Percentiles rank a stretch among this genome's conserved stretches.
phyloP scores from a whole-genome alignment of 1,140 invertebrate genomes.

The Harpegnathos saltator region DNA sequence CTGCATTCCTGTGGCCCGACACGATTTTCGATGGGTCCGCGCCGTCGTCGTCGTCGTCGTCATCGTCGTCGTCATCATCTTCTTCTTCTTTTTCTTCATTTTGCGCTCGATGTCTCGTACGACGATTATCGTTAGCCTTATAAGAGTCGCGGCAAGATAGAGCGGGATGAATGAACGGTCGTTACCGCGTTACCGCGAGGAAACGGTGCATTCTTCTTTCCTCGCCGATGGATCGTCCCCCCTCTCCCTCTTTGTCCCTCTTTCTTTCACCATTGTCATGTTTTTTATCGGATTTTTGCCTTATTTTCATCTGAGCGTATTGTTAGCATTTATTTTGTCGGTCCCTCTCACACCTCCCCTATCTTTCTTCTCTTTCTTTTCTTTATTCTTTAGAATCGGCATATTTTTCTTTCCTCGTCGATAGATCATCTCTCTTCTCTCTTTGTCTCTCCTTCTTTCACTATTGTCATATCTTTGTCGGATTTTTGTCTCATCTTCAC shows the following conservation, averaged over 20 bases:
- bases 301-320: too few species aligned
- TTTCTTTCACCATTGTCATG: too few species aligned
- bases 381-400: too few species aligned
- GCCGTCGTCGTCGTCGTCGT: slow-evolving; percentile 25
- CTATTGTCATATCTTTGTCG: too few species aligned
- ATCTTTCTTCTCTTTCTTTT: too few species aligned
- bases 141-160: not conserved
- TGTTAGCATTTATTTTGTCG: too few species aligned
- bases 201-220: not conserved
- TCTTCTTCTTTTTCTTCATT: slow-evolving; percentile 16
- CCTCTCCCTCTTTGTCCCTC: not conserved
- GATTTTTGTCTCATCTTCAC: too few species aligned
- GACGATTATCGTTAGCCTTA: slow-evolving; percentile 23
- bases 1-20: slow-evolving; percentile 63
- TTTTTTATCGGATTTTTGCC: too few species aligned
- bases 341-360: too few species aligned
- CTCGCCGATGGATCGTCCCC: not conserved
- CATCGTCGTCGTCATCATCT: slow-evolving; percentile 21
- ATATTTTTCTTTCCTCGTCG: too few species aligned
- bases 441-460: too few species aligned
- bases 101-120: slow-evolving; percentile 12
- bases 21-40: slow-evolving; percentile 62
- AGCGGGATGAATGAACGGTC: slow-evolving; percentile 8
- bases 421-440: too few species aligned
- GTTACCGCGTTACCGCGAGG: not conserved